Base-by-base conservation (phyloP, 1,140 invertebrate genomes). In the Aphelinus atriplicis region DNA sequence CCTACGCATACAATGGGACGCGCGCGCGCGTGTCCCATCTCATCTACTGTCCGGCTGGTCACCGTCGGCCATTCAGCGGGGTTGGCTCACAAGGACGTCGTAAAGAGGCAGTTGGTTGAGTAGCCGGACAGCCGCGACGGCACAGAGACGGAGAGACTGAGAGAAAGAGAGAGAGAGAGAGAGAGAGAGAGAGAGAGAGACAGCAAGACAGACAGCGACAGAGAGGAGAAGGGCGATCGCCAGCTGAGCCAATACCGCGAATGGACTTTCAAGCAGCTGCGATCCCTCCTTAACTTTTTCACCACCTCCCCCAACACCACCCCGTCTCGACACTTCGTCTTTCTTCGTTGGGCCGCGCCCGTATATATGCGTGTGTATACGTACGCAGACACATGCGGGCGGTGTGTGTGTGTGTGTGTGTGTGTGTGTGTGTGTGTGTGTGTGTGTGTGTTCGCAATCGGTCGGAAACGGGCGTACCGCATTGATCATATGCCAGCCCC, bases 241-340 rank as follows among this genome's bases (percentile, higher is more conserved):
- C 26, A 56, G 55, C 68, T 64, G 77, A 81, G 82, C 80, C 80
- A 85, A 84, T 85, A 84, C 77, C 80, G 80, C 77, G 82, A 83
- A 85, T 85, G 84, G 84, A 85, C 84, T 85, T 85, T 84, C 82
- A 85, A 85, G 82, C 77, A 85, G 84, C 81, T 80, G 53, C 66
- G 51, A 47, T 53, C 9, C 68, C 60, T 70, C 65, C 63, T 79
- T 73, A 72, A 68, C 74, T 71, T 73, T 71, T 73, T 68, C 53
- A 72, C 77, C 75, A 71, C 75, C 77, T 72, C 67, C 77, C 78
- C 71, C 75, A 74, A 26, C 26, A 26, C 9, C 9, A 9, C 51
- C 9, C 9, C 51, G 51, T 53, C 9, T 53, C 51, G 26, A 26
- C 51, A 4, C 56, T 9, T 72, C 4, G 10, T 10, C 61, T 55